These are phyloP conservation scores for Pelagia noctiluca DNA, from an alignment of 30 jellyfish, hydroid and myxozoan genomes.

Conservation along the genomic window DNA sequence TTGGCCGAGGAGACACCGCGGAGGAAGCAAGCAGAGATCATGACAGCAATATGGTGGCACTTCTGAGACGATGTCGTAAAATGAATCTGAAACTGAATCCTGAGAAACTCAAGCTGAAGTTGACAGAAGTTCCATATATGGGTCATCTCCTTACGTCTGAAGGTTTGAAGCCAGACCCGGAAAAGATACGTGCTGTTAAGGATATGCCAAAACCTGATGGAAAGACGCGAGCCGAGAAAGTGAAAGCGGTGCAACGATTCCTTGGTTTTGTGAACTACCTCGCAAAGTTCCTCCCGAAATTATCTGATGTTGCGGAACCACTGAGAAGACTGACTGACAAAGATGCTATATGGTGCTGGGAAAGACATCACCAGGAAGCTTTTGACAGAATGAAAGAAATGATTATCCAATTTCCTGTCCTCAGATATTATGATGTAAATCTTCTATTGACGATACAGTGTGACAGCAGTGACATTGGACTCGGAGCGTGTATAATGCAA, in stretches of 20 bases:
- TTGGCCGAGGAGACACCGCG: constrained; percentile 37
- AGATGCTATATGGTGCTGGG: constrained; percentile 11
- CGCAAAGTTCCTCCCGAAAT: constrained; percentile 50
- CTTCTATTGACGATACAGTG: too few species aligned
- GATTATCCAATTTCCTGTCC: constrained; percentile 1
- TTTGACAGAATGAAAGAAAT: constrained; percentile 2
- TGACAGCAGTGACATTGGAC: too few species aligned
- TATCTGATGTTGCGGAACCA: constrained; percentile 12
- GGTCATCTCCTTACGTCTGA: constrained; percentile 24
- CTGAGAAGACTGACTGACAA: constrained; percentile 19
- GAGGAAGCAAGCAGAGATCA: constrained; percentile 33
- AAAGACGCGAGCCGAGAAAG: constrained; percentile 17
- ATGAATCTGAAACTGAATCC: constrained; percentile 16
- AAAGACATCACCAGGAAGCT: constrained; percentile 7
- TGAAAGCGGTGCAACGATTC: constrained; percentile 38
- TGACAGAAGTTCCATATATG: constrained; percentile 33
- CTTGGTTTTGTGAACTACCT: constrained; percentile 44
- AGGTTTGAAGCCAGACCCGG: constrained; percentile 56
- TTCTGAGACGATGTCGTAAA: constrained; percentile 6
- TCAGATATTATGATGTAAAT: constrained; percentile 10
- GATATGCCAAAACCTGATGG: constrained; percentile 1
- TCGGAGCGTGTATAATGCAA: background rate
- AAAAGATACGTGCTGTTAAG: constrained; percentile 26
- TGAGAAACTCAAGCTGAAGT: constrained; percentile 30
- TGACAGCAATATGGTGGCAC: constrained; percentile 22